A percentile compares a stretch with the other conserved stretches of the same genome.
phyloP scores from a whole-genome alignment of 2,113 vertebrate species.

The Hassar affinis region DNA sequence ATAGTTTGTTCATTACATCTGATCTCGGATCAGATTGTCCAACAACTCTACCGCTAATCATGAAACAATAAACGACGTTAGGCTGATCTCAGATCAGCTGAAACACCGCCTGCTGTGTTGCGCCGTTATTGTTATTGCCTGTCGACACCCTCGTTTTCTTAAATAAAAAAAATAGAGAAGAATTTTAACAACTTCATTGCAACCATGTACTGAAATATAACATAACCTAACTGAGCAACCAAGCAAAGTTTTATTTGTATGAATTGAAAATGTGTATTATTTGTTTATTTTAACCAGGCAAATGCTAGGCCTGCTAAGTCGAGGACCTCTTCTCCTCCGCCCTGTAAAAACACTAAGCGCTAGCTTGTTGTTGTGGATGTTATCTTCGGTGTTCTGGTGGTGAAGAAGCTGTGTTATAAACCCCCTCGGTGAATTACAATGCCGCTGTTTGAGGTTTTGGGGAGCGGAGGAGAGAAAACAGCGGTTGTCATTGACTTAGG shows the following conservation, averaged over 20 bases:
- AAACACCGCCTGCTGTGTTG: not conserved
- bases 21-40: not conserved
- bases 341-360: not conserved
- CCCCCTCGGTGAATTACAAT: constrained; percentile 63
- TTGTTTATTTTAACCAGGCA: constrained; percentile 4
- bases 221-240: not conserved
- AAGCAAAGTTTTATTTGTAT: not conserved
- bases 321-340: not conserved
- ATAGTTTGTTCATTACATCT: not conserved
- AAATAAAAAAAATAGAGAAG: too few relatives aligned
- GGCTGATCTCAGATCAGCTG: constrained; percentile 19
- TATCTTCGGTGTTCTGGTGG: not conserved
- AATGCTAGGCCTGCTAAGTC: not conserved
- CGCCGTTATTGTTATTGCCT: constrained; percentile 10
- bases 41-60: too few relatives aligned
- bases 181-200: too few relatives aligned
- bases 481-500: constrained; percentile 91
- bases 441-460: constrained; percentile 91
- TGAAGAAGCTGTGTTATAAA: not conserved
- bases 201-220: not conserved
- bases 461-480: constrained; percentile 91
- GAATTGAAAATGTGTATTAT: not conserved
- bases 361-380: not conserved
- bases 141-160: not conserved
- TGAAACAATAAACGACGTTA: not conserved